A percentile compares a stretch with the other conserved stretches of the same genome.
Evolutionary conservation across 2,797 vertebrate genomes (phyloP).

Genomic region (Falco columbarius): DNA sequence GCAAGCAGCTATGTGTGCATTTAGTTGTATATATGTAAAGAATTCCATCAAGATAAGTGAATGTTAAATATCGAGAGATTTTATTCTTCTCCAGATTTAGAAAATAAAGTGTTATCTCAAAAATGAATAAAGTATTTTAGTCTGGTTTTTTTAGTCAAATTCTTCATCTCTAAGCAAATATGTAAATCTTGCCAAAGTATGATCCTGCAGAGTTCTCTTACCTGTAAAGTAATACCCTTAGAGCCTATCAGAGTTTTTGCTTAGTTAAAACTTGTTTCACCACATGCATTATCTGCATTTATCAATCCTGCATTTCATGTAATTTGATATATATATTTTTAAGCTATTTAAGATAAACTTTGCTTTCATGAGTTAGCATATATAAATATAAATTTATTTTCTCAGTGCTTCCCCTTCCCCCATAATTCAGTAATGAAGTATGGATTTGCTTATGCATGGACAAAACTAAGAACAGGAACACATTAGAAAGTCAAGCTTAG

Average conservation of each 20-base stretch:
- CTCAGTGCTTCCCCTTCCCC: not conserved
- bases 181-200: not conserved
- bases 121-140: not conserved
- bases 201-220: not conserved
- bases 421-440: not conserved
- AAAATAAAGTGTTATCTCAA: not conserved
- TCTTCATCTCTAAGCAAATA: not conserved
- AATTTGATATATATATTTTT: not conserved
- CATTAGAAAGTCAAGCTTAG: not conserved
- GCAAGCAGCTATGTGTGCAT: not conserved
- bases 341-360: not conserved
- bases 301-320: not conserved
- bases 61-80: not conserved
- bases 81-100: not conserved
- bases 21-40: not conserved
- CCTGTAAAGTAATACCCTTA: not conserved
- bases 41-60: not conserved
- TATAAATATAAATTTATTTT: not conserved
- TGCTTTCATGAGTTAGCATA: not conserved
- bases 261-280: not conserved
- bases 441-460: not conserved
- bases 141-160: not conserved
- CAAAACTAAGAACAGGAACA: not conserved
- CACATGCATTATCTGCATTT: not conserved
- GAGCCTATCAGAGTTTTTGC: not conserved